Evolutionary conservation across 2,113 vertebrate genomes (phyloP).

Genomic region (Percina caprodes): DNA sequence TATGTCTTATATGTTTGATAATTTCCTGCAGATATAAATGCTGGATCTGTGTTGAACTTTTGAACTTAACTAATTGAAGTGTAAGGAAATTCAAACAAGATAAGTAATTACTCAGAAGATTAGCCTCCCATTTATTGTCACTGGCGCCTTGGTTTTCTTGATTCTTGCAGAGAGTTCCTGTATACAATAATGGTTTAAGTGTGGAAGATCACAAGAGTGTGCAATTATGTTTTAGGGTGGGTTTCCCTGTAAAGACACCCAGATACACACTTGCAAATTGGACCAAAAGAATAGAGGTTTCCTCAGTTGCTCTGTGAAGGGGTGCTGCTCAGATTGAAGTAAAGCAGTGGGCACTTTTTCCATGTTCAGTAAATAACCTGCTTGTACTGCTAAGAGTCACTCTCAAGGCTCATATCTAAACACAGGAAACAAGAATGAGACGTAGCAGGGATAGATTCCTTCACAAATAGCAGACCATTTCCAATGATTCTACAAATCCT

Average conservation of each 20-base stretch:
- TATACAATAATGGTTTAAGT: constrained; percentile 11
- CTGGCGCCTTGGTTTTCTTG: constrained; percentile 5
- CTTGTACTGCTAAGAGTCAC: constrained; percentile 62
- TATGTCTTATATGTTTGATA: constrained; percentile 19
- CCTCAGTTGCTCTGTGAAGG: constrained; percentile 39
- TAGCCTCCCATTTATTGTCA: neutral
- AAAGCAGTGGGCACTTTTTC: constrained; percentile 68
- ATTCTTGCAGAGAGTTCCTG: constrained; percentile 23
- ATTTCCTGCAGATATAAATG: constrained; percentile 13
- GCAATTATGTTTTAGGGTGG: constrained; percentile 8
- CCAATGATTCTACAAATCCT: constrained; percentile 39
- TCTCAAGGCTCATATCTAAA: constrained; percentile 72
- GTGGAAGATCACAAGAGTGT: constrained; percentile 13
- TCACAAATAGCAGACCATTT: constrained; percentile 26
- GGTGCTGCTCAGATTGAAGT: constrained; percentile 52
- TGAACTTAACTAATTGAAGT: constrained; percentile 9
- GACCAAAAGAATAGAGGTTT: constrained; percentile 40
- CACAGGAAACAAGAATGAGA: constrained; percentile 63
- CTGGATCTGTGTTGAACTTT: constrained; percentile 5
- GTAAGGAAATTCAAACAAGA: constrained; percentile 9
- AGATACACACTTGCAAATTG: constrained; percentile 28
- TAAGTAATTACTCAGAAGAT: constrained; percentile 6
- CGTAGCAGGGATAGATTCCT: constrained; percentile 15
- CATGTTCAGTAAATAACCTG: constrained; percentile 74
- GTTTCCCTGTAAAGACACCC: constrained; percentile 38